Percentiles rank a stretch among this genome's conserved stretches.
Evolutionary conservation across 2,888 invertebrate species (phyloP).

Genomic region (Noctua fimbriata): DNA sequence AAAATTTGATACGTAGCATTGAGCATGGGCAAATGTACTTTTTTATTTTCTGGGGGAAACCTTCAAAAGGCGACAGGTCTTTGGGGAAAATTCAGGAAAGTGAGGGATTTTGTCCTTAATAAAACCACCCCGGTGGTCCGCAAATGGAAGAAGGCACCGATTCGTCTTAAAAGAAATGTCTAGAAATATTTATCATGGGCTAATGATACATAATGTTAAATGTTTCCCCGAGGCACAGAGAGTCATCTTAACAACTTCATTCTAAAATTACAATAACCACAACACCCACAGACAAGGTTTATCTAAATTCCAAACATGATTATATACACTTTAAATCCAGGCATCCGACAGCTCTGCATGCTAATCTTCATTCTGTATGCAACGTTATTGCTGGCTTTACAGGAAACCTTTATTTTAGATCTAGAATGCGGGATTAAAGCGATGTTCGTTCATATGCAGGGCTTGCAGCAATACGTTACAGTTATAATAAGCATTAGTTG

Average conservation of each 20-base stretch:
- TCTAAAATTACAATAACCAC: constrained; percentile 37
- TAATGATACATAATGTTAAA: not conserved
- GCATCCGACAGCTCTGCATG: constrained; percentile 35
- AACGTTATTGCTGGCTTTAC: constrained; percentile 46
- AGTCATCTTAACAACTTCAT: constrained; percentile 15
- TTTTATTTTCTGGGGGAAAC: not conserved
- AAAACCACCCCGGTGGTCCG: not conserved
- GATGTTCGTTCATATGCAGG: constrained; percentile 59
- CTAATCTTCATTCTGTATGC: constrained; percentile 37
- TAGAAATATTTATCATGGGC: not conserved
- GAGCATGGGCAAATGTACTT: not conserved
- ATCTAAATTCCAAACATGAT: constrained; percentile 56
- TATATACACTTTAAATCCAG: constrained; percentile 45
- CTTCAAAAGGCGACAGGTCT: not conserved
- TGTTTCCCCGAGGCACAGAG: not conserved
- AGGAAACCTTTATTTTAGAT: constrained; percentile 57
- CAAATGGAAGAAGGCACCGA: not conserved
- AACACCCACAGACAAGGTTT: constrained; percentile 41
- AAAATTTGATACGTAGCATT: not conserved
- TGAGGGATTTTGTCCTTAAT: not conserved
- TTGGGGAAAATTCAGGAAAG: not conserved
- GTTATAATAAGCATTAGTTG: constrained; percentile 79
- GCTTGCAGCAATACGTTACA: constrained; percentile 69
- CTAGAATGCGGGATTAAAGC: constrained; percentile 48
- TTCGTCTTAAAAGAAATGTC: not conserved